Conservation (phyloP, 2,113 vertebrate genomes). For the Rhinichthys klamathensis region DNA sequence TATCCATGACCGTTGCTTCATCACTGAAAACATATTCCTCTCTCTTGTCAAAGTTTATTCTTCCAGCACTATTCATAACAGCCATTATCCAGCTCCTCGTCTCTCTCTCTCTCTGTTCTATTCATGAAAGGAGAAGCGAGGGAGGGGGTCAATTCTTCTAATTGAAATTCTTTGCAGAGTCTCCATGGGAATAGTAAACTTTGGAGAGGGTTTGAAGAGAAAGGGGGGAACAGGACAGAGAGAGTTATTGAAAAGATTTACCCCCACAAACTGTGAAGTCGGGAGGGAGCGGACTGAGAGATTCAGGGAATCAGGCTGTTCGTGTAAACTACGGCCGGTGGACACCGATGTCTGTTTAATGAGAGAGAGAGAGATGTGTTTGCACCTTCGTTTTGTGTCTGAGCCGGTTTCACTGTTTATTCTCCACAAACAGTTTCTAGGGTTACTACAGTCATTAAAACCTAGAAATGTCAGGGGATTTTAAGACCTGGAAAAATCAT, state of each 20-base stretch:
- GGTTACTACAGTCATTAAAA: neutral
- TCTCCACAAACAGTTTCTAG: neutral
- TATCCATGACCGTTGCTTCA: neutral
- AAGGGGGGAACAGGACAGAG: neutral
- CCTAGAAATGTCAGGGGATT: neutral
- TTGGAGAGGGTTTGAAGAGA: conserved; percentile 62
- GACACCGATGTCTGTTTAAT: conserved; percentile 57
- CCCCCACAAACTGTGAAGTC: conserved; percentile 15
- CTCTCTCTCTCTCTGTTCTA: conserved; percentile 56
- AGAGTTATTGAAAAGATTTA: conserved; percentile 35
- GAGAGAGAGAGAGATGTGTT: neutral
- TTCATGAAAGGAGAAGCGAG: conserved; percentile 56
- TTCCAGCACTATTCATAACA: neutral
- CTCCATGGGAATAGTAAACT: conserved; percentile 78
- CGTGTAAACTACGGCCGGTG: neutral
- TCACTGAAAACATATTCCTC: neutral
- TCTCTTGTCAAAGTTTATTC: neutral
- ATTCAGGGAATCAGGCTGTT: neutral
- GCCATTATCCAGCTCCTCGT: conserved; percentile 29
- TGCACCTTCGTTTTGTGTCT: neutral
- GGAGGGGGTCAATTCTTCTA: conserved; percentile 61
- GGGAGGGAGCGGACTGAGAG: neutral
- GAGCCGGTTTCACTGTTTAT: neutral
- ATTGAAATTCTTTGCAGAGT: conserved; percentile 79
- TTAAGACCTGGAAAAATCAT: neutral